Conservation (phyloP, 2,113 vertebrate genomes). For the Euleptes europaea region DNA sequence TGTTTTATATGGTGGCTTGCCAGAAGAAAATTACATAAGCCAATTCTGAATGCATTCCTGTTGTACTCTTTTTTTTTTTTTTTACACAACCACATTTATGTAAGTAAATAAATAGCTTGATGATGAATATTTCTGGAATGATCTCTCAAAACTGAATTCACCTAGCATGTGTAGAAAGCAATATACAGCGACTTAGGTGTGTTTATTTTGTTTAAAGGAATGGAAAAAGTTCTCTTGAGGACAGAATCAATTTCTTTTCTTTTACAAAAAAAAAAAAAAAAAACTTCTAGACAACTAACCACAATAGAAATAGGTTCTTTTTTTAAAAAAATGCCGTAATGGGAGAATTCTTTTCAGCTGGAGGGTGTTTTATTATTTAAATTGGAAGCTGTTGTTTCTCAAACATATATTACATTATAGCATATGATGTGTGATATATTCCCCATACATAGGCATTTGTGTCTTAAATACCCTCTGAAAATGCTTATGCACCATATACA, state of each 20-base stretch:
- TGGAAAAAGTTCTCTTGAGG: conserved; percentile 68
- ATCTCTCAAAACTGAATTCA: conserved; percentile 76
- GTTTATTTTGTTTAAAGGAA: conserved; percentile 56
- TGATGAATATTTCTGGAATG: conserved; percentile 81
- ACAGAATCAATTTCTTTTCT: conserved; percentile 47
- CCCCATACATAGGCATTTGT: conserved; percentile 59
- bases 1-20: conserved; percentile 87
- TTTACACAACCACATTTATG: conserved; percentile 77
- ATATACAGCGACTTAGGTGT: conserved; percentile 47
- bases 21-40: conserved; percentile 89
- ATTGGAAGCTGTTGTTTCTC: conserved; percentile 75
- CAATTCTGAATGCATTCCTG: conserved; percentile 87
- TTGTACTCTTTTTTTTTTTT: conserved; percentile 81
- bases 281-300: conserved; percentile 77
- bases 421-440: conserved; percentile 65
- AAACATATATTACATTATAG: conserved; percentile 66
- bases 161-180: conserved; percentile 75
- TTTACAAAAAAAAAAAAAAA: neutral
- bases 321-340: conserved; percentile 75
- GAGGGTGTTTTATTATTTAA: conserved; percentile 79
- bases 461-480: conserved; percentile 53
- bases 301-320: conserved; percentile 80
- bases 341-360: conserved; percentile 83
- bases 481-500: conserved; percentile 48
- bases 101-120: conserved; percentile 83